Evolutionary conservation across 2,888 invertebrate genomes (phyloP), one percentile per base, ranked within the genome.

Genomic region (Polydrusus tereticollis): DNA sequence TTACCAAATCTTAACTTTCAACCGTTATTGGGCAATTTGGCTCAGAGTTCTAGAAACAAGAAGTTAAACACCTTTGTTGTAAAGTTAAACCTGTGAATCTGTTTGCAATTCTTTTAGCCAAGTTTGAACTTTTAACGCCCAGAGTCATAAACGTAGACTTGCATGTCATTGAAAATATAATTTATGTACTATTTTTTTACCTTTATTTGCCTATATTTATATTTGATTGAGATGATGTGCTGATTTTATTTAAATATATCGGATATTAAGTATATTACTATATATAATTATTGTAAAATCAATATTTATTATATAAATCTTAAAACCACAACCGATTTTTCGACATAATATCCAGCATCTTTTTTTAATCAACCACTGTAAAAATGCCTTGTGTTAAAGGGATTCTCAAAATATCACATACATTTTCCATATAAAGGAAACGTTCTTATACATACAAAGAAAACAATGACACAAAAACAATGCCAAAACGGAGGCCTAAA

Each of bases 11-110:
- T 45, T 67, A 58, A 43, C 58, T 58, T 29, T 20, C 23, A 58
- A 20, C 58, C 7, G 43, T 45, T 67, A 58, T 67, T 29, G 66
- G 58, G 45, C 43, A 20, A 66, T 66, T 66, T 66, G 66, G 66
- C 66, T 12, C 52, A 21, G 52, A 67, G 43, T 43, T 57, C 26
- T n/a, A 58, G 36, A 33, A 55, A 52, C 41, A 33, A 65, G 55
- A 65, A 41, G 38, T 57, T 41, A 55, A 57, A 58, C 29, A 59
- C 21, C 8, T 29, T 55, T 29, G 29, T 29, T 55, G 16, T 16
- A 29, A n/a, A 47, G 8, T n/a, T 47, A 5, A 55, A 29, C 29
- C 29, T 55, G 29, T 16, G 5, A 29, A 29, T 33, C 10, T 14
- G 10, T 55, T 50, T 50, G 29, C 23, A 55, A 29, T 55, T 55